A percentile compares a stretch with the other conserved stretches of the same genome.
Evolutionary conservation across 2,113 vertebrate species (phyloP).

Genomic region (Coregonus clupeaformis): DNA sequence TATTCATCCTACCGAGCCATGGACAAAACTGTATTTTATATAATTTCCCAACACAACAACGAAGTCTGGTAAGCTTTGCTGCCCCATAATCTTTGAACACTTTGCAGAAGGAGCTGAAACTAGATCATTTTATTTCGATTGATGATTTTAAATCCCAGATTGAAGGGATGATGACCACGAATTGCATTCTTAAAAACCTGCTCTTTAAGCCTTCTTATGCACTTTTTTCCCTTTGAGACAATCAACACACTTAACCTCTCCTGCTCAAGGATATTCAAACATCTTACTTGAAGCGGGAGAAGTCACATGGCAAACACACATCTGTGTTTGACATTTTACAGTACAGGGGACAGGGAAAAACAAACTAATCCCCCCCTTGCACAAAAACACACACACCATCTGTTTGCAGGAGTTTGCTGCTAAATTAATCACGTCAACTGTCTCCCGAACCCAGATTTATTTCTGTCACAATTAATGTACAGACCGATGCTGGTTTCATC

Average conservation of each 20-base stretch:
- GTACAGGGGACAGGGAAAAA: constrained; percentile 63
- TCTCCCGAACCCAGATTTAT: constrained; percentile 48
- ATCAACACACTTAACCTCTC: constrained; percentile 18
- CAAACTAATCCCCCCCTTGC: constrained; percentile 44
- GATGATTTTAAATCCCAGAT: too few species aligned
- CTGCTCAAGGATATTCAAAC: constrained; percentile 21
- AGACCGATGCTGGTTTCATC: constrained; percentile 59
- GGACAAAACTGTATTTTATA: too few species aligned
- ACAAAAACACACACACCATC: constrained; percentile 45
- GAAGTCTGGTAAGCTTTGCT: too few species aligned
- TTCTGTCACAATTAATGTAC: too few species aligned
- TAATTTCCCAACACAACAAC: too few species aligned
- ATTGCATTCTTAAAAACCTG: too few species aligned
- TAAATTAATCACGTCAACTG: too few species aligned
- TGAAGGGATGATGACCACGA: too few species aligned
- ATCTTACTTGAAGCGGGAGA: constrained; percentile 23
- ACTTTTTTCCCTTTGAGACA: constrained; percentile 19
- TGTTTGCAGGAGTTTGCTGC: constrained; percentile 47
- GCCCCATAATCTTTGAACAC: too few species aligned
- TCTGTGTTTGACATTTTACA: constrained; percentile 64
- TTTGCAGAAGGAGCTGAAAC: too few species aligned
- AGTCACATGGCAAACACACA: constrained; percentile 17
- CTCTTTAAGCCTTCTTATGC: too few species aligned
- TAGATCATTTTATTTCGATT: constrained; percentile 36
- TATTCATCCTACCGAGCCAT: too few species aligned